Base-by-base conservation (phyloP, 2,113 vertebrate genomes). In the Burhinus bistriatus region DNA sequence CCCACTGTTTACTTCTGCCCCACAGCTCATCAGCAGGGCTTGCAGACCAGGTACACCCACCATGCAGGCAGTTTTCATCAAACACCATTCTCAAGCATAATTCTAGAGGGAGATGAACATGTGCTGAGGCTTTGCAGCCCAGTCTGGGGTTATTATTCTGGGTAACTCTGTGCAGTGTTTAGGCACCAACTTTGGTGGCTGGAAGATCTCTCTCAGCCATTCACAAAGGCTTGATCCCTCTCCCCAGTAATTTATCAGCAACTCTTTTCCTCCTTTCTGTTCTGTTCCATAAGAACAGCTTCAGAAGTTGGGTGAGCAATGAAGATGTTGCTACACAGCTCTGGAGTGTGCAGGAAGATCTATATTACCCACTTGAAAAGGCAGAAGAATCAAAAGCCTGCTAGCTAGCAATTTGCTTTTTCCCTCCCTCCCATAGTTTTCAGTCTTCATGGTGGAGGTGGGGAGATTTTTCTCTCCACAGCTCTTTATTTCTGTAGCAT, bases 1-100 rank as follows among this genome's bases (percentile, higher is more conserved):
- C 8, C 12, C 0, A 0, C 21, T 54, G 13, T 29, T 91, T 36
- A 38, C 15, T 45, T 79, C 38, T 40, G 11, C 29, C 21, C 26
- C 12, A 11, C 9, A 20, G 27, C 4, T 58, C 11, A 17, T 23
- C 45, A 70, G 27, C 15, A 66, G 38, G 10, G 8, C 9, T 34
- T 84, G 58, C 69, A 66, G 20, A 29, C 21, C 14, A 59, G 52
- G 45, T 9, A 51, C 44, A 34, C 9, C 17, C 23, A 22, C 12
- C 19, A 73, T 14, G 15, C 40, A 78, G 45, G 34, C 36, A 66
- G 30, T 42, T 78, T 88, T 59, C 36, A 40, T 49, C 14, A 44
- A 12, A 11, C 7, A 36, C 12, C 38, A 16, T 11, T 11, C n/a
- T 55, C 58, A 73, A 23, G 11, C 5, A 15, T 25, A 64, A 2